Conservation (phyloP, 1,140 invertebrate species). For the Uloborus diversus region DNA sequence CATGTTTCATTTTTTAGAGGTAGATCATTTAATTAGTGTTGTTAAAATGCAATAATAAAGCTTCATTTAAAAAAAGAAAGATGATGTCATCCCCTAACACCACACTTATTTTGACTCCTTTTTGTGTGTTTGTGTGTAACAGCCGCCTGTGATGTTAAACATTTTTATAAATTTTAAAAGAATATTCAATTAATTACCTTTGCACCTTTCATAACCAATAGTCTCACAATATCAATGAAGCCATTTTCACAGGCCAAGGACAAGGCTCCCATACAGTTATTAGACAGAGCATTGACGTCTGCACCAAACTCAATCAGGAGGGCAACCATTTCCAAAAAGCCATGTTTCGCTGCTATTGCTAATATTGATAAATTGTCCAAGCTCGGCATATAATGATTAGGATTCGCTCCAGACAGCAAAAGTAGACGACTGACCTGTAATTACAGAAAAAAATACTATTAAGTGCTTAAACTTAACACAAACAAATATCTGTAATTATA, state of each 20-base stretch:
- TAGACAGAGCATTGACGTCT: slow-evolving; percentile 86
- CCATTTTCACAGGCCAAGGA: slow-evolving; percentile 77
- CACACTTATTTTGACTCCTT: too few species aligned
- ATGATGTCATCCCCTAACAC: too few species aligned
- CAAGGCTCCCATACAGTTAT: slow-evolving; percentile 83
- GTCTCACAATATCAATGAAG: slow-evolving; percentile 61
- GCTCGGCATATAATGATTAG: slow-evolving; percentile 77
- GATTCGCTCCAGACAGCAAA: slow-evolving; percentile 87
- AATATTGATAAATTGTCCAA: slow-evolving; percentile 84
- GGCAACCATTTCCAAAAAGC: slow-evolving; percentile 85
- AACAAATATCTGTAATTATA: not conserved
- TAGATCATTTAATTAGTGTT: too few species aligned
- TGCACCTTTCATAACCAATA: slow-evolving; percentile 65
- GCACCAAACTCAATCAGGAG: slow-evolving; percentile 91
- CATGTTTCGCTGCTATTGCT: slow-evolving; percentile 88
- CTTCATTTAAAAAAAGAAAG: too few species aligned
- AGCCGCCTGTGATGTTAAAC: too few species aligned
- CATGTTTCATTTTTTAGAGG: too few species aligned
- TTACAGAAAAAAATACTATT: slow-evolving; percentile 26
- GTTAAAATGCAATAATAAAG: too few species aligned
- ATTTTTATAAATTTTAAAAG: too few species aligned
- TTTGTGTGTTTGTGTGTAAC: too few species aligned
- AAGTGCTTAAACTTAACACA: not conserved
- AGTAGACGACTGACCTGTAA: slow-evolving; percentile 84
- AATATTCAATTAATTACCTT: too few species aligned